These are phyloP conservation scores for Listrodromus nycthemerus DNA, from an alignment of 2,888 invertebrate species.

Conservation along the genomic window DNA sequence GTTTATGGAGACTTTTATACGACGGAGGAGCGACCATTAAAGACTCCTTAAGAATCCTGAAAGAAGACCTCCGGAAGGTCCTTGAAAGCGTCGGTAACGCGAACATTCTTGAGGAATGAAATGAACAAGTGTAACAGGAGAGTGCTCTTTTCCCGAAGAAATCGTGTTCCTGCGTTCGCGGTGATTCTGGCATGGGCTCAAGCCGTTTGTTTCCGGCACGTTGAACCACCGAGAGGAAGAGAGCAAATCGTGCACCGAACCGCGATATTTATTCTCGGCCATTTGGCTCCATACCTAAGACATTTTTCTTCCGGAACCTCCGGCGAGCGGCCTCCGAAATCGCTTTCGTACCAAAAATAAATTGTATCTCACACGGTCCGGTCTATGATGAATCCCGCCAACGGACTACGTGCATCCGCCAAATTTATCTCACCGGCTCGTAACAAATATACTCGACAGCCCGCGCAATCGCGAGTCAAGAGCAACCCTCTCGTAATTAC, in stretches of 20 bases:
- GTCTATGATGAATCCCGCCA: not conserved
- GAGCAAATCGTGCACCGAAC: conserved; percentile 21
- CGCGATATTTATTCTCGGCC: conserved; percentile 47
- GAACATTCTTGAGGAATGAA: not conserved
- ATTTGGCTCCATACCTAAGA: conserved; percentile 36
- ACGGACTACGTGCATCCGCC: not conserved
- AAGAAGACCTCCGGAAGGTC: not conserved
- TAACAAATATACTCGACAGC: not conserved
- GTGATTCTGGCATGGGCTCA: conserved; percentile 38
- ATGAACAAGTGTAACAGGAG: conserved; percentile 4
- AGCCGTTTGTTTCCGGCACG: conserved; percentile 31
- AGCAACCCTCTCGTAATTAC: not conserved
- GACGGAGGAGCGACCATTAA: not conserved
- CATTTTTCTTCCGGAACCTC: conserved; percentile 14
- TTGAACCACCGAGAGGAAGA: conserved; percentile 5
- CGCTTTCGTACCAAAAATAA: conserved; percentile 6
- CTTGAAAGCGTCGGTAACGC: not conserved
- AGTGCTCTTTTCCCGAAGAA: conserved; percentile 28
- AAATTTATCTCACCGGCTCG: not conserved
- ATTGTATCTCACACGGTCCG: conserved; percentile 26
- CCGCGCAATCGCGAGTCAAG: not conserved
- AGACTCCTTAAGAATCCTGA: not conserved
- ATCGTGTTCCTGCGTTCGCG: conserved; percentile 2
- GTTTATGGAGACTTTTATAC: not conserved
- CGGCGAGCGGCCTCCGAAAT: conserved; percentile 8